phyloP scores from a whole-genome alignment of 2,113 vertebrate genomes.

The Silurus meridionalis region DNA sequence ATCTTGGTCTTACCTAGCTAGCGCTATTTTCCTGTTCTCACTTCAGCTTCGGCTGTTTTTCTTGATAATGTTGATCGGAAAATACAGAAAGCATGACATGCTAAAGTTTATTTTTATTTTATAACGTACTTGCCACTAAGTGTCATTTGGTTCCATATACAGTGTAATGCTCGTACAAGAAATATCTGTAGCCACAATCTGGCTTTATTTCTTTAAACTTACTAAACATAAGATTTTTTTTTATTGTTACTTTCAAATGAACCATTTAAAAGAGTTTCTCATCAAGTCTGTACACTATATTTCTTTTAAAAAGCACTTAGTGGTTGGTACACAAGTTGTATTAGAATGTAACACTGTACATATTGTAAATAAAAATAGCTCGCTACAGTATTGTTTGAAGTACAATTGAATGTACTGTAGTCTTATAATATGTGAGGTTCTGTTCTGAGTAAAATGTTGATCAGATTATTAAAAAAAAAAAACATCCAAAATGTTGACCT shows the following conservation, averaged over 20 bases:
- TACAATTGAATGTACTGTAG: conserved; percentile 84
- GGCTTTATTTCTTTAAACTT: background rate
- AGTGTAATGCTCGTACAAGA: conserved; percentile 1
- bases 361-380: conserved; percentile 83
- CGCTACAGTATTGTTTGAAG: conserved; percentile 79
- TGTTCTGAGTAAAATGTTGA: conserved; percentile 85
- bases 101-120: conserved; percentile 8
- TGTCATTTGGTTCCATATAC: conserved; percentile 5
- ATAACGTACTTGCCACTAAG: conserved; percentile 30
- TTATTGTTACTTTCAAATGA: conserved; percentile 4
- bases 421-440: conserved; percentile 81
- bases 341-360: conserved; percentile 77
- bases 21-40: conserved; percentile 7
- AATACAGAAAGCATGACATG: conserved; percentile 31
- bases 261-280: conserved; percentile 9
- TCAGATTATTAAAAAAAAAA: conserved; percentile 75
- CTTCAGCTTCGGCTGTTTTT: conserved; percentile 10
- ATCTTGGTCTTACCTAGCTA: conserved; percentile 3
- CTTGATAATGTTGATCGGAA: background rate
- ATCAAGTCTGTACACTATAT: conserved; percentile 45
- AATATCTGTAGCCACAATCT: background rate
- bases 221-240: background rate
- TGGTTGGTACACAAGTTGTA: conserved; percentile 57
- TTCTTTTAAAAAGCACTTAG: conserved; percentile 61
- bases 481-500: conserved; percentile 59